Evolutionary conservation across 2,113 vertebrate species (phyloP).

Genomic region (Balaenoptera acutorostrata): DNA sequence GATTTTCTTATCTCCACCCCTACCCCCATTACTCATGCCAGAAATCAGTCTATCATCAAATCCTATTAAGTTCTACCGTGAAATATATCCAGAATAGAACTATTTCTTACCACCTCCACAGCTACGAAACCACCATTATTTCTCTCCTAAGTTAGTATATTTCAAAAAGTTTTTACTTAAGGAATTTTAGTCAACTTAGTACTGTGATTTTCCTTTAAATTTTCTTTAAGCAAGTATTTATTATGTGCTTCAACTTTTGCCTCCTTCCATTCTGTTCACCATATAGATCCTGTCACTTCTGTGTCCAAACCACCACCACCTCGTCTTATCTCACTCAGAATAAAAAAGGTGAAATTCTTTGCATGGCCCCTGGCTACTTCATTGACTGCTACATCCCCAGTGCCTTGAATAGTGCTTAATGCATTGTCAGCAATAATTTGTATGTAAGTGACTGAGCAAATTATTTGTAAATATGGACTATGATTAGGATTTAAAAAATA

Average conservation of each 20-base stretch:
- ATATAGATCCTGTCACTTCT: background rate
- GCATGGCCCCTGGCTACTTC: background rate
- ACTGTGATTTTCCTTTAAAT: background rate
- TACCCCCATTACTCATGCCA: background rate
- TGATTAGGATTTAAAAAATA: background rate
- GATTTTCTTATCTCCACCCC: background rate
- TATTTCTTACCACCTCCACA: background rate
- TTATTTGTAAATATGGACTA: background rate
- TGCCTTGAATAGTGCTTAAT: background rate
- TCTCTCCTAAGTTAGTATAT: constrained; percentile 27
- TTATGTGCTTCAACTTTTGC: background rate
- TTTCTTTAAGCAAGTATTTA: background rate
- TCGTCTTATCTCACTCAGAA: background rate
- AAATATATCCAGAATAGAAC: background rate
- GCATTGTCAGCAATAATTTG: background rate
- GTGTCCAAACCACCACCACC: background rate
- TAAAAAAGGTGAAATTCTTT: constrained; percentile 6
- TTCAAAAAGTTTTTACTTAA: background rate
- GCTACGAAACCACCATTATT: background rate
- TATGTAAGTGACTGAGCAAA: background rate
- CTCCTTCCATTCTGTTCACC: background rate
- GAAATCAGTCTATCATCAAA: background rate
- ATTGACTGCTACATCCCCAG: background rate
- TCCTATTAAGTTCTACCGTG: background rate
- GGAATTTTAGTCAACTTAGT: background rate